phyloP scores from a whole-genome alignment of 2,888 invertebrate genomes.

The Ferrisia virgata region DNA sequence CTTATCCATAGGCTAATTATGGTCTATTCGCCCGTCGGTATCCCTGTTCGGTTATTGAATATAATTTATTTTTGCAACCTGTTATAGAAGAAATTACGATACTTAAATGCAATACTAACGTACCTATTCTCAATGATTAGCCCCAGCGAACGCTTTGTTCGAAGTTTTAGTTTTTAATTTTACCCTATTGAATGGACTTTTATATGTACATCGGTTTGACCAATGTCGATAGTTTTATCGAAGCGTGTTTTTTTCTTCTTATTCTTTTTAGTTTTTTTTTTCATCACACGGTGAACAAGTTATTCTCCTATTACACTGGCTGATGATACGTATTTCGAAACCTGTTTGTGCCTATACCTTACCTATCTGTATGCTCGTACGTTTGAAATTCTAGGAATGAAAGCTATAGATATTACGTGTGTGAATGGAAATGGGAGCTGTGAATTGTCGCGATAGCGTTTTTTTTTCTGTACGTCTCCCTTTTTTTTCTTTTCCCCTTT shows the following conservation, averaged over 20 bases:
- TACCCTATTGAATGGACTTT: neutral
- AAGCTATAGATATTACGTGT: conserved; percentile 18
- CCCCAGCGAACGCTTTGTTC: neutral
- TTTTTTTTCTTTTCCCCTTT: neutral
- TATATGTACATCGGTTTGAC: neutral
- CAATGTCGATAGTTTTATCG: neutral
- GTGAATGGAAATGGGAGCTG: conserved; percentile 10
- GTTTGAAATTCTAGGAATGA: conserved; percentile 28
- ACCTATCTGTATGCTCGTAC: neutral
- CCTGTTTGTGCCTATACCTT: neutral
- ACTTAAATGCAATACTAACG: neutral
- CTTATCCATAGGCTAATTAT: too few relatives aligned
- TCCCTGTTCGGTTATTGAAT: too few relatives aligned
- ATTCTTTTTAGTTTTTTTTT: too few relatives aligned
- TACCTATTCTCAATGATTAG: neutral
- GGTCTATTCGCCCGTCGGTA: too few relatives aligned
- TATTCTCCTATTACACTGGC: conserved; percentile 23
- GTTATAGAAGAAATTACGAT: too few relatives aligned
- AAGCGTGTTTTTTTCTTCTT: neutral
- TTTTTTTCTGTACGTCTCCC: neutral
- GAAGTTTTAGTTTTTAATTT: neutral
- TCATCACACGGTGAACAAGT: neutral
- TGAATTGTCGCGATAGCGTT: conserved; percentile 13
- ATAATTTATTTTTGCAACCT: too few relatives aligned
- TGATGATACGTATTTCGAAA: conserved; percentile 28